Percentiles rank a stretch among this genome's conserved stretches.
These are phyloP conservation scores for Littorina saxatilis DNA, from an alignment of 1,140 invertebrate species.

Conservation along the genomic window DNA sequence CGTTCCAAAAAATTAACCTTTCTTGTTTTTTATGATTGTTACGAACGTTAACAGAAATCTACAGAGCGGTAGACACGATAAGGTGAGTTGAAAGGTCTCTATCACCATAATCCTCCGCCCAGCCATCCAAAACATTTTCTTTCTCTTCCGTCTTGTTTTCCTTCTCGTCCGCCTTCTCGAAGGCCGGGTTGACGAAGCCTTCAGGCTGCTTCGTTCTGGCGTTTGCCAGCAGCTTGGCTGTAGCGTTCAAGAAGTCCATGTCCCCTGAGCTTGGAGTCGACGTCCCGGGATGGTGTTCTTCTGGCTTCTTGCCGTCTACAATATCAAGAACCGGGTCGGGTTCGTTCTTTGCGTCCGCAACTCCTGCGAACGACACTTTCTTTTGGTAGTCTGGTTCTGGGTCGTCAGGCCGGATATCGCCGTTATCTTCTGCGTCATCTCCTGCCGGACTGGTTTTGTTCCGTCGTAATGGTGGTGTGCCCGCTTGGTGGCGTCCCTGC, in stretches of 20 bases:
- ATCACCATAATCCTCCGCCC: conserved; percentile 9
- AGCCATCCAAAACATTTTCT: no score
- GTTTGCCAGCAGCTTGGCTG: background rate
- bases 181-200: background rate
- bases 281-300: no score
- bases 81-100: no score
- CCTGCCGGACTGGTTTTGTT: background rate
- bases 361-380: background rate
- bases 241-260: background rate
- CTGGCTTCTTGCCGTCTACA: no score
- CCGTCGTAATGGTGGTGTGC: background rate
- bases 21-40: no score
- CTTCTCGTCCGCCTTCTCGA: background rate
- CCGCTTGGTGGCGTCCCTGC: background rate
- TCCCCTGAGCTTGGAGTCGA: background rate
- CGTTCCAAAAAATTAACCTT: no score
- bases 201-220: background rate
- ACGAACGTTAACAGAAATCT: background rate
- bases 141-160: no score
- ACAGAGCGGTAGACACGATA: conserved; percentile 3
- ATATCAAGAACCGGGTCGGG: no score
- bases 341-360: background rate
- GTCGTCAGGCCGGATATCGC: background rate
- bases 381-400: conserved; percentile 16
- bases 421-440: background rate